These are phyloP conservation scores for Sphecodes monilicornis DNA, from an alignment of 2,888 invertebrate species.

Conservation along the genomic window DNA sequence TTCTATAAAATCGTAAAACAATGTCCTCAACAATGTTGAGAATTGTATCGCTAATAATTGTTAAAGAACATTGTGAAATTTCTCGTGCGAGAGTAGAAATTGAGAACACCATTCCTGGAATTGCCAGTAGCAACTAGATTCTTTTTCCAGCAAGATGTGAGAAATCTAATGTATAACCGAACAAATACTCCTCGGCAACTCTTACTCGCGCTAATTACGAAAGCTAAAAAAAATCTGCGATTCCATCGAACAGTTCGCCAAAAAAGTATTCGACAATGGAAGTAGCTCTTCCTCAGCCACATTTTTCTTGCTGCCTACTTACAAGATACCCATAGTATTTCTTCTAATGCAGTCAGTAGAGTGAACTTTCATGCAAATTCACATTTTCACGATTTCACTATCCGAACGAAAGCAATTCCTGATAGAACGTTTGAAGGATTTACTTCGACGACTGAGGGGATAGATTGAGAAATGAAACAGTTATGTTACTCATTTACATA, in stretches of 20 bases:
- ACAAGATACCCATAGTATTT: neutral
- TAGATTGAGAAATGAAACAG: neutral
- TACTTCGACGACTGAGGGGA: neutral
- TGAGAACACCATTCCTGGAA: neutral
- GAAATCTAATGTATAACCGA: neutral
- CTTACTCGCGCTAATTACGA: neutral
- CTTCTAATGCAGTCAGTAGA: neutral
- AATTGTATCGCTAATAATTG: neutral
- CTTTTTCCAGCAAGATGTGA: neutral
- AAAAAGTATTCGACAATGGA: neutral
- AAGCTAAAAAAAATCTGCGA: neutral
- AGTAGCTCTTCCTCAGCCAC: neutral
- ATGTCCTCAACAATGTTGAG: no score
- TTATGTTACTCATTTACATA: neutral
- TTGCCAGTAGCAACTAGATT: neutral
- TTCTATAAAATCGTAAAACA: no score
- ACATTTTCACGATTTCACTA: neutral
- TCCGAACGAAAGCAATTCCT: neutral
- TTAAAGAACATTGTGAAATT: neutral
- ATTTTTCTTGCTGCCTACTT: neutral
- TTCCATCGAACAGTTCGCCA: neutral
- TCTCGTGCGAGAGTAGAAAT: neutral
- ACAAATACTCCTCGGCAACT: neutral
- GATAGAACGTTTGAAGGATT: neutral
- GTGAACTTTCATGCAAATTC: neutral